Conservation (phyloP, 2,888 invertebrate genomes). For the Orchesella flavescens region DNA sequence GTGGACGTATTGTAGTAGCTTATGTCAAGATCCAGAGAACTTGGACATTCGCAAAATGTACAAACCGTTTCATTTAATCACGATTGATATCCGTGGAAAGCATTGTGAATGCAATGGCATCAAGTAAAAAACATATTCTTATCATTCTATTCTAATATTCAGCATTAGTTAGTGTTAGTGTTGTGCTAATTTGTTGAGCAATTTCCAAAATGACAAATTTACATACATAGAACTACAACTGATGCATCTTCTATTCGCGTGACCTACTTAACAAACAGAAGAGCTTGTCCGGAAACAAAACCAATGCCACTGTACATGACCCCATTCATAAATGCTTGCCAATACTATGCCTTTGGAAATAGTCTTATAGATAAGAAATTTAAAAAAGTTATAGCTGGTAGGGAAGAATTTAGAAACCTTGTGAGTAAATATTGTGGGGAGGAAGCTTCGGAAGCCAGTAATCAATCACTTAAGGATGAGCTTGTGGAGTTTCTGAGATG, state of each 20-base stretch:
- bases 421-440: slow-evolving; percentile 37
- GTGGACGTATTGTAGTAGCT: slow-evolving; percentile 64
- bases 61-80: slow-evolving; percentile 58
- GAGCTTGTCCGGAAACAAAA: too few relatives aligned
- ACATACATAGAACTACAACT: too few relatives aligned
- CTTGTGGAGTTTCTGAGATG: slow-evolving; percentile 62
- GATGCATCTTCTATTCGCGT: too few relatives aligned
- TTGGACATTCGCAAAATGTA: slow-evolving; percentile 61
- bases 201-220: too few relatives aligned
- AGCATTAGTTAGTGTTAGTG: too few relatives aligned
- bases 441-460: slow-evolving; percentile 7
- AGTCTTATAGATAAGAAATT: slow-evolving; percentile 63
- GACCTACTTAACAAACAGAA: too few relatives aligned
- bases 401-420: slow-evolving; percentile 57
- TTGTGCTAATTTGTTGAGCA: too few relatives aligned
- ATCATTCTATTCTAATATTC: too few relatives aligned
- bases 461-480: slow-evolving; percentile 31
- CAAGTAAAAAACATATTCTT: not conserved
- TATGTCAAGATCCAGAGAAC: slow-evolving; percentile 58
- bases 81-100: slow-evolving; percentile 14
- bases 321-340: slow-evolving; percentile 36
- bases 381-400: slow-evolving; percentile 62
- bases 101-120: not conserved
- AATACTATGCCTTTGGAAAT: slow-evolving; percentile 66
- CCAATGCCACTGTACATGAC: slow-evolving; percentile 3